Evolutionary conservation across 2,797 vertebrate species (phyloP), one percentile per base, ranked within the genome.

Genomic region (Takifugu rubripes): DNA sequence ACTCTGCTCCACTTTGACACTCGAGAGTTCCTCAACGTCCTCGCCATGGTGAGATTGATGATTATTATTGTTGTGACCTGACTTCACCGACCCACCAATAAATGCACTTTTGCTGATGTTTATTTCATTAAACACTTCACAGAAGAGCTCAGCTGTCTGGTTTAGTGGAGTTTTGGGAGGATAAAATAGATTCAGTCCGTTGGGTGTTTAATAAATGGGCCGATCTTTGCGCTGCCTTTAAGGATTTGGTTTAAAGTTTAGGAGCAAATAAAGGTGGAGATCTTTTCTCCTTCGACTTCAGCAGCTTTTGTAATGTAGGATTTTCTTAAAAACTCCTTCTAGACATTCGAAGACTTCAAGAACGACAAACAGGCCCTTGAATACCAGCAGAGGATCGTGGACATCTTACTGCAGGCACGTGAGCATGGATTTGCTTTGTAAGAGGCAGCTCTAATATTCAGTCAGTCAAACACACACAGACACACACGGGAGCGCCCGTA

Each of bases 331-430:
- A 60, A 52, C 17, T 21, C 6, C 1, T 66, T 79, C 0, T 52
- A 98, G 96, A 99, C 96, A 17, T 98, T 98, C 88, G 96, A 98
- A 87, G 96, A 99, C 87, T 96, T 99, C 70, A 96, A 95, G 86
- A 97, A 98, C 76, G 96, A 99, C 83, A 98, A 98, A 68, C 96
- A 98, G 90, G 97, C 96, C 54, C 89, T 99, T 58, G 97, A 99
- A 65, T 98, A 98, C 81, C 97, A 99, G 67, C 97, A 99, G 78
- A 92, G 97, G 77, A 97, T 97, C 56, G 96, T 99, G 82, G 97
- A 99, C 84, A 98, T 99, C 76, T 88, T 99, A 70, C 90, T 99
- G 26, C 95, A 96, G 90, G 96, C 97, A 84, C 87, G 48, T 27
- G 29, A n/a, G 16, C 16, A 21, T 0, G 6, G 16, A 3, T 25